These are phyloP conservation scores for Drosophila busckii DNA, from an alignment of 1,140 invertebrate species.

Conservation along the genomic window DNA sequence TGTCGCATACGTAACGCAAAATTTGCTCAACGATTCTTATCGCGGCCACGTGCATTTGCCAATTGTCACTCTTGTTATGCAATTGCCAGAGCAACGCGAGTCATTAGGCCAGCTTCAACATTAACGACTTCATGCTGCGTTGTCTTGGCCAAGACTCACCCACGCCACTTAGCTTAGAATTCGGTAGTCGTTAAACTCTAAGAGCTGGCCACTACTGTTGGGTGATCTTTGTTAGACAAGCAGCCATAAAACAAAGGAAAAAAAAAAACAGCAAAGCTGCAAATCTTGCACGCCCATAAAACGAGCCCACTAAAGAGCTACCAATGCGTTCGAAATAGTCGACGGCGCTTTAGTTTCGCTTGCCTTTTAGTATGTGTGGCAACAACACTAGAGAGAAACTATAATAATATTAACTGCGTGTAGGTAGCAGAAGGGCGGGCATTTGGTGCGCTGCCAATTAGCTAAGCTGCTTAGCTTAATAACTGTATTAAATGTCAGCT, in stretches of 20 bases:
- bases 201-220: slow-evolving; percentile 25
- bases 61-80: slow-evolving; percentile 42
- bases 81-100: slow-evolving; percentile 40
- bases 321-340: slow-evolving; percentile 38
- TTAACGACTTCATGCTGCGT: slow-evolving; percentile 68
- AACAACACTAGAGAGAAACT: no score
- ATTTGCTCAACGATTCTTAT: slow-evolving; percentile 69
- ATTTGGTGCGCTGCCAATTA: no score
- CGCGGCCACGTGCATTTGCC: slow-evolving; percentile 49
- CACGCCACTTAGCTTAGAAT: slow-evolving; percentile 41
- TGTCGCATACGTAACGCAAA: slow-evolving; percentile 74
- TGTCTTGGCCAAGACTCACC: slow-evolving; percentile 42
- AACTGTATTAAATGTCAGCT: no score
- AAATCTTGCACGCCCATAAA: slow-evolving; percentile 68
- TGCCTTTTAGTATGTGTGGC: slow-evolving; percentile 29
- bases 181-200: slow-evolving; percentile 65
- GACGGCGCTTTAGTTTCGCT: slow-evolving; percentile 36
- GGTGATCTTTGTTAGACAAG: slow-evolving; percentile 9
- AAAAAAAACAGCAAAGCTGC: slow-evolving; percentile 8
- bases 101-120: slow-evolving; percentile 69
- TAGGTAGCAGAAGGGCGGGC: no score
- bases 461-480: no score
- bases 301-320: slow-evolving; percentile 52
- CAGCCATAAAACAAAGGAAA: slow-evolving; percentile 49
- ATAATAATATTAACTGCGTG: no score